Conservation (phyloP, 1,140 invertebrate species). For the Copidosoma floridanum region DNA sequence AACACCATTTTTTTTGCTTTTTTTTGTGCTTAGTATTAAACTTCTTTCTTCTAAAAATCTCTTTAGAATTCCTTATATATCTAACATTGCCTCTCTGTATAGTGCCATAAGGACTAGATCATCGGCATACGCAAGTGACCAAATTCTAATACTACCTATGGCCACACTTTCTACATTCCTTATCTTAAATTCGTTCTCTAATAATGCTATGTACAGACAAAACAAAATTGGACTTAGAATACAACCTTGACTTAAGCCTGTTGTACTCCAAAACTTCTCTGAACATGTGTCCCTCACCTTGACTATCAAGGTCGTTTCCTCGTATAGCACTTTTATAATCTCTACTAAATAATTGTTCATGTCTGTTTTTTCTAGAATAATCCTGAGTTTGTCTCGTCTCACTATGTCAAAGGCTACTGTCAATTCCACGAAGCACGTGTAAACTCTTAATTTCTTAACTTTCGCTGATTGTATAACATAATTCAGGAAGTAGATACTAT, state of each 20-base stretch:
- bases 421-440: not conserved
- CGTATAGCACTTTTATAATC: not conserved
- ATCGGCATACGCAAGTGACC: no score
- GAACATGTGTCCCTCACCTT: not conserved
- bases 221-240: not conserved
- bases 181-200: not conserved
- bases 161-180: not conserved
- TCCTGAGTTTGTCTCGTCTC: not conserved
- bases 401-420: not conserved
- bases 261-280: not conserved
- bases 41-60: not conserved
- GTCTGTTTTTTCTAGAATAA: not conserved
- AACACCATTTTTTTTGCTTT: not conserved
- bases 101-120: no score
- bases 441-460: not conserved
- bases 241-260: not conserved
- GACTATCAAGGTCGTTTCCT: not conserved
- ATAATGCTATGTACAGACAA: not conserved
- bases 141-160: not conserved
- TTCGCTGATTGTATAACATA: not conserved
- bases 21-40: not conserved
- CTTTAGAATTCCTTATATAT: not conserved
- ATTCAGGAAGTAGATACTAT: not conserved
- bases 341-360: not conserved
- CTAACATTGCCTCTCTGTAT: no score